Evolutionary conservation across 2,113 vertebrate genomes (phyloP).

Genomic region (Oxyruncus cristatus): DNA sequence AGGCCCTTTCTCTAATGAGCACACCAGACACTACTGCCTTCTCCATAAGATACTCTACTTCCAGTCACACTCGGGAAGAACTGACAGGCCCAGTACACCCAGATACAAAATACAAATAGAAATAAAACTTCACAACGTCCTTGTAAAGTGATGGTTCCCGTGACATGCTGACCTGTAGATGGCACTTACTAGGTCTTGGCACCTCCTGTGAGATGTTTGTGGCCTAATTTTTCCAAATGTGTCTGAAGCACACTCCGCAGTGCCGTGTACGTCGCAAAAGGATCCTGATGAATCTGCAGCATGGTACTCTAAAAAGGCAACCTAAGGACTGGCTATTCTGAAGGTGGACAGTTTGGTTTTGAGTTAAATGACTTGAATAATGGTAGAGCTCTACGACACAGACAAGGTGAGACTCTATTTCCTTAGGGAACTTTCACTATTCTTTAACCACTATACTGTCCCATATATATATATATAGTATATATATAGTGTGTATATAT

Average conservation of each 20-base stretch:
- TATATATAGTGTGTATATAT: too few relatives aligned
- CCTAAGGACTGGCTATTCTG: neutral
- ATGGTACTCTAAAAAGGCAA: neutral
- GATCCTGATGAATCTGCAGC: neutral
- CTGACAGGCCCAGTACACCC: accelerated
- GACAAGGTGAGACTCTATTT: neutral
- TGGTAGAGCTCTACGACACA: accelerated
- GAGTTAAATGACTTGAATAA: neutral
- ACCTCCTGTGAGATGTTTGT: neutral
- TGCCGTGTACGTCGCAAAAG: neutral
- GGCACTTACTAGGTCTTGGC: neutral
- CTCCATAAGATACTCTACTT: neutral
- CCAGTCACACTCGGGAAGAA: neutral
- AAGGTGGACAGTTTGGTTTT: neutral
- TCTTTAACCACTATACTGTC: neutral
- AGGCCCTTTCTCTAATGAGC: neutral
- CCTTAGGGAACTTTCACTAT: neutral
- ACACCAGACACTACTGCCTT: neutral
- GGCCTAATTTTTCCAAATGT: neutral
- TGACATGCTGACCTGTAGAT: neutral
- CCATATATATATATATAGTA: too few relatives aligned
- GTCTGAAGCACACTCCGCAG: neutral
- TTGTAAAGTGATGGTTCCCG: neutral
- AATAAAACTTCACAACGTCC: neutral
- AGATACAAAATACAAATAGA: neutral